Percentiles rank a stretch among this genome's conserved stretches.
phyloP scores from a whole-genome alignment of 2,888 invertebrate genomes.

The Nomada lathburiana region DNA sequence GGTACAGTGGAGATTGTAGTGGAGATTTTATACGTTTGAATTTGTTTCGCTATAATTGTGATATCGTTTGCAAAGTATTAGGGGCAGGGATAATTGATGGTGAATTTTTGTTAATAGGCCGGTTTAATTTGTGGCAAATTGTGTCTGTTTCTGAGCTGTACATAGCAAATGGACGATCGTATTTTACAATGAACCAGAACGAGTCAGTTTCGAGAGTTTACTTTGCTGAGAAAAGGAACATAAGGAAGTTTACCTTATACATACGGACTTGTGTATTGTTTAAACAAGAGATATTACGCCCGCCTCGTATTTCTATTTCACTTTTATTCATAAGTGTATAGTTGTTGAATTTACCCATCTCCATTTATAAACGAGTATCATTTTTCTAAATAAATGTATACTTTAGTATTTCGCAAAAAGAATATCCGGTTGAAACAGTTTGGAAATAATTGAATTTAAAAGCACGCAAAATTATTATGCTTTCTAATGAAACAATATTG shows the following conservation, averaged over 20 bases:
- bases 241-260: constrained; percentile 11
- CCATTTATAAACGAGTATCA: too few relatives aligned
- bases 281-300: constrained; percentile 5
- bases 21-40: too few relatives aligned
- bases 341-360: not conserved
- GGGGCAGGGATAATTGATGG: too few relatives aligned
- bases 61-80: too few relatives aligned
- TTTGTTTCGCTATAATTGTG: too few relatives aligned
- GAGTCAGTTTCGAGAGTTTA: constrained; percentile 4
- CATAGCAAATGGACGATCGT: not conserved
- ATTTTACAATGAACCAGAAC: not conserved
- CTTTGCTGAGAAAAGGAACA: not conserved
- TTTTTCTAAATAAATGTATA: not conserved
- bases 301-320: not conserved
- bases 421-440: too few relatives aligned
- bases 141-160: not conserved
- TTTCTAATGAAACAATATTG: too few relatives aligned
- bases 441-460: too few relatives aligned
- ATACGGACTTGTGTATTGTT: constrained; percentile 4
- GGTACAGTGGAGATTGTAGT: too few relatives aligned
- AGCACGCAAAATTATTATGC: too few relatives aligned
- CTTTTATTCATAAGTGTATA: not conserved
- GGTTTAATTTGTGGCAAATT: not conserved
- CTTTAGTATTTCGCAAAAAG: too few relatives aligned
- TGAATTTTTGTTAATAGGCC: too few relatives aligned